A percentile compares a stretch with the other conserved stretches of the same genome.
These are phyloP conservation scores for Hydrotaea cyrtoneurina DNA, from an alignment of 2,888 invertebrate genomes.

Conservation along the genomic window DNA sequence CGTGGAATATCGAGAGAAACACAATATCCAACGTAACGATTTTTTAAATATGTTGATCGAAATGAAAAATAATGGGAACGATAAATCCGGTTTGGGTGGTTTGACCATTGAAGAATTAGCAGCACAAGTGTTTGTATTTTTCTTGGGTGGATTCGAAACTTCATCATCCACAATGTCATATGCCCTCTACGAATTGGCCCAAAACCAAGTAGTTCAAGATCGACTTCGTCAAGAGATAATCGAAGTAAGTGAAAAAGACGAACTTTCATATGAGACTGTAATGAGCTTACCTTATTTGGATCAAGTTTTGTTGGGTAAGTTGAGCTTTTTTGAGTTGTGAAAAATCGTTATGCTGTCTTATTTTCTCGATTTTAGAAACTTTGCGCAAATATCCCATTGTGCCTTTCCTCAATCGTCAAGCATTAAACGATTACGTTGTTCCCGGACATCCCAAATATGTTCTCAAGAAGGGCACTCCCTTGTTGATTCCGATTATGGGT, in stretches of 20 bases:
- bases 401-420: conserved; percentile 70
- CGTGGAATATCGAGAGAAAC: conserved; percentile 76
- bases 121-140: conserved; percentile 83
- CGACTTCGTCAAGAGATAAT: conserved; percentile 80
- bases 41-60: conserved; percentile 82
- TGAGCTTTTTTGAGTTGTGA: background rate
- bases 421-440: conserved; percentile 72
- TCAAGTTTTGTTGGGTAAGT: conserved; percentile 81
- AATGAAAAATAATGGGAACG: conserved; percentile 74
- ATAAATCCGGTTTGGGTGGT: conserved; percentile 51
- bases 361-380: conserved; percentile 78
- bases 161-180: conserved; percentile 82
- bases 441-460: conserved; percentile 70
- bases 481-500: conserved; percentile 82
- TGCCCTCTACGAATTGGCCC: conserved; percentile 81
- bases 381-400: conserved; percentile 82
- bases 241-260: conserved; percentile 75
- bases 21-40: conserved; percentile 79
- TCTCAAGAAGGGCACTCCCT: conserved; percentile 47
- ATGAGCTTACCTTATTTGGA: conserved; percentile 81
- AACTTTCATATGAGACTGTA: conserved; percentile 75
- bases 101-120: conserved; percentile 80
- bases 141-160: conserved; percentile 83
- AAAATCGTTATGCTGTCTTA: background rate
- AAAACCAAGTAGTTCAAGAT: conserved; percentile 80